Percentiles rank a stretch among this genome's conserved stretches.
Conservation (phyloP, 2,113 vertebrate genomes). For the Montifringilla adamsi region DNA sequence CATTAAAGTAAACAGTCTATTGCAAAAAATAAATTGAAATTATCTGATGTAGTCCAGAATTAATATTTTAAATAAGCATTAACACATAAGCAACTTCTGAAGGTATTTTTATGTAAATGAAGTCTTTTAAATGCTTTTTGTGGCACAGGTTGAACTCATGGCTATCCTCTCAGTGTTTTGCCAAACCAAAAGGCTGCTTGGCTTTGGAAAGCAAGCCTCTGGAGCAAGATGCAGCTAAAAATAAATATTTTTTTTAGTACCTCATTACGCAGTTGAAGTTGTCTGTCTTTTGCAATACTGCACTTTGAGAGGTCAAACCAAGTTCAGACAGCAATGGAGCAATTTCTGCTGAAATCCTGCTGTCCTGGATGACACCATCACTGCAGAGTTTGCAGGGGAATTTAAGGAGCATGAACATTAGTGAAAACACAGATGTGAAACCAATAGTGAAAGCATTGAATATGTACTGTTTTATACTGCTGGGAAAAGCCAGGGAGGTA, state of each 20-base stretch:
- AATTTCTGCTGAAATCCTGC: background rate
- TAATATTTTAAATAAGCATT: background rate
- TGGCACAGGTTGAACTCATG: background rate
- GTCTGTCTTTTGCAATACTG: background rate
- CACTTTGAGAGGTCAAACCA: background rate
- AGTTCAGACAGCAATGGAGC: background rate
- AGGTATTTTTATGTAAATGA: background rate
- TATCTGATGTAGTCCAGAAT: background rate
- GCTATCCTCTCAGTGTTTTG: background rate
- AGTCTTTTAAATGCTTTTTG: background rate
- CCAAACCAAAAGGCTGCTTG: background rate
- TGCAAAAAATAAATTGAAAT: background rate
- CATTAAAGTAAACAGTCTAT: background rate
- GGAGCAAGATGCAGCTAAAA: background rate
- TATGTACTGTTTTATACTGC: background rate
- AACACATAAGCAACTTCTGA: background rate
- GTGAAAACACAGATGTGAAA: background rate
- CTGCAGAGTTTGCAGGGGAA: background rate
- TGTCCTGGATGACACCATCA: background rate
- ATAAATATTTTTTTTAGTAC: background rate
- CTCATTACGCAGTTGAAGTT: background rate
- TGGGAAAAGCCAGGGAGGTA: background rate
- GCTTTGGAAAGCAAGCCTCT: background rate
- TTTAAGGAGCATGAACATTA: background rate
- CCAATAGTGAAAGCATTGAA: background rate